phyloP scores from a whole-genome alignment of 2,113 vertebrate species.

The Aptenodytes patagonicus region DNA sequence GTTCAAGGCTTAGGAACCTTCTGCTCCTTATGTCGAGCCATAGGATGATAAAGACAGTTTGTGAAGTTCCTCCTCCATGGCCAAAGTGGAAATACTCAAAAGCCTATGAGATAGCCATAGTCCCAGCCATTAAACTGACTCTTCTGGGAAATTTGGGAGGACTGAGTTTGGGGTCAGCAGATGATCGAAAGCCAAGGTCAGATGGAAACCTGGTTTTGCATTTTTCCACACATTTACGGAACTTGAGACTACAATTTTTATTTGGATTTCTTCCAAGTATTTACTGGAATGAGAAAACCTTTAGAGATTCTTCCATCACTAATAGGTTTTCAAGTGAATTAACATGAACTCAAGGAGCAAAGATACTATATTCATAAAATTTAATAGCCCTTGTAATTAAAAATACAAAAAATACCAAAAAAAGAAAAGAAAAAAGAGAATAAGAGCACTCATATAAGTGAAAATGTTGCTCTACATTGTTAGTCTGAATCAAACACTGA shows the following conservation, averaged over 20 bases:
- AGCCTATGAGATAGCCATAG: background rate
- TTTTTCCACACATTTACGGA: background rate
- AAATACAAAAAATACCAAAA: background rate
- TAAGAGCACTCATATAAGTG: background rate
- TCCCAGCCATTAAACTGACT: background rate
- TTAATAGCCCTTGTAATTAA: conserved; percentile 25
- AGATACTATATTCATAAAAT: conserved; percentile 2
- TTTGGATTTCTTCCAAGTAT: background rate
- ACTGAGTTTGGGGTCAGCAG: background rate
- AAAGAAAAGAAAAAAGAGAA: background rate
- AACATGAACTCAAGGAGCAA: background rate
- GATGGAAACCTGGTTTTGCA: background rate
- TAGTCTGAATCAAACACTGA: background rate
- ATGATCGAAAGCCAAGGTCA: background rate
- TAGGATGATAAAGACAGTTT: background rate
- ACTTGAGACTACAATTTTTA: background rate
- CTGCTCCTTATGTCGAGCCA: background rate
- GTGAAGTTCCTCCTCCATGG: background rate
- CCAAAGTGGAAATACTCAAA: background rate
- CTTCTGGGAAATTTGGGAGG: background rate
- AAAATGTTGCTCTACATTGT: background rate
- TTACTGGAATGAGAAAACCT: background rate
- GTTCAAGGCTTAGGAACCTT: background rate
- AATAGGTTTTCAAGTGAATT: background rate
- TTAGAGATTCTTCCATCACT: background rate